A percentile compares a stretch with the other conserved stretches of the same genome.
These are phyloP conservation scores for Brachycybe producta DNA, from an alignment of 2,888 invertebrate species.

Conservation along the genomic window DNA sequence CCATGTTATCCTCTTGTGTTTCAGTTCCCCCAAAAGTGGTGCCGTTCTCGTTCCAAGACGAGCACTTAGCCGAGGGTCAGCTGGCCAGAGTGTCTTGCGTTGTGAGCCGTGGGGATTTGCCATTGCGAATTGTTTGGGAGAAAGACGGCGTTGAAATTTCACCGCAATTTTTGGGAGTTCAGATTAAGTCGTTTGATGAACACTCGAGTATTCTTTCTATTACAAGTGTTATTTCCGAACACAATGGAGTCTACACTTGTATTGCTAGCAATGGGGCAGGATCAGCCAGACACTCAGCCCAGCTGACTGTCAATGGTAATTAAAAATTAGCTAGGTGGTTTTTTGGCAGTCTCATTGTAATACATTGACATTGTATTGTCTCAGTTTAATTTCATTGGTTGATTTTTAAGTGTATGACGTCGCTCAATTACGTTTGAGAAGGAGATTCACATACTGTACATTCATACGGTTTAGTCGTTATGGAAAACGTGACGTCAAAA, in stretches of 20 bases:
- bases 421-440: too few relatives aligned
- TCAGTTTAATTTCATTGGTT: too few relatives aligned
- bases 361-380: too few relatives aligned
- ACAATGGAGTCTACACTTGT: conserved; percentile 15
- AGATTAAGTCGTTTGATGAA: conserved; percentile 14
- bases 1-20: conserved; percentile 7
- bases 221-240: conserved; percentile 1
- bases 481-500: too few relatives aligned
- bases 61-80: conserved; percentile 14
- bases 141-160: conserved; percentile 10
- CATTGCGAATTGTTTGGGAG: conserved; percentile 13
- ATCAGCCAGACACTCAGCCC: conserved; percentile 9
- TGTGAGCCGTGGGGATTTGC: conserved; percentile 16
- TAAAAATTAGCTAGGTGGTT: too few relatives aligned
- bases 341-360: too few relatives aligned
- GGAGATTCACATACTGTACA: too few relatives aligned
- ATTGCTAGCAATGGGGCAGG: conserved; percentile 14
- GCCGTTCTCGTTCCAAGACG: conserved; percentile 15
- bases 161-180: conserved; percentile 6
- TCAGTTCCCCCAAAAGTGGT: conserved; percentile 17
- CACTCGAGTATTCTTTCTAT: conserved; percentile 17
- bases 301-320: conserved; percentile 16
- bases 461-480: too few relatives aligned
- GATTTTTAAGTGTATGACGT: too few relatives aligned
- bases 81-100: conserved; percentile 15